Evolutionary conservation across 2,888 invertebrate genomes (phyloP), one percentile per base, ranked within the genome.

Genomic region (Papilio protenor): DNA sequence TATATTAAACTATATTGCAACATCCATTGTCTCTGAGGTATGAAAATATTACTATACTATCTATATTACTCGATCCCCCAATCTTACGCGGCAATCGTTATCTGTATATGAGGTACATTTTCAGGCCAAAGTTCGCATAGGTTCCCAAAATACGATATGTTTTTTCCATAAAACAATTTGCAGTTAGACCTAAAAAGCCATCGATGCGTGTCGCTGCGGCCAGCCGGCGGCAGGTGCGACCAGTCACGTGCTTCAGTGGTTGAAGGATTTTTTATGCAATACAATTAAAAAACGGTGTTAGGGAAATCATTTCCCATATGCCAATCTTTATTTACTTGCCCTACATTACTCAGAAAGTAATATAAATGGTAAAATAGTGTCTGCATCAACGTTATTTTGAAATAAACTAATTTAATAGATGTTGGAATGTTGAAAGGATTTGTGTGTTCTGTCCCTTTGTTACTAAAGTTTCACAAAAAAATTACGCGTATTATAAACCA

Each of bases 221-320:
- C 82, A 82, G 80, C 81, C 85, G 83, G 84, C 83, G 86, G 88
- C 91, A 91, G 91, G 88, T 91, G 91, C 85, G 84, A 81, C 83
- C 57, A 40, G 45, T 57, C 66, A 73, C 73, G 77, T 73, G 77
- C 57, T 59, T 12, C 27, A 66, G 83, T 85, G 84, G 86, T 85
- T 84, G 86, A 87, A 89, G 86, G 84, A 87, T 88, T 88, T 87
- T 87, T 64, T 64, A 64, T 64, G n/a, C 55, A 49, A 18, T 52
- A 40, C 5, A 69, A 27, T 23, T n/a, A n/a, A 66, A 11, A 64
- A 66, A 21, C n/a, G n/a, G 33, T 66, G n/a, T 33, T 75, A 49
- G 21, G 16, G 49, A 75, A 66, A 52, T 64, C 18, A 64, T 49
- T 49, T 61, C 18, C 12, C 49, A 61, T 64, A 27, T 45, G n/a